Percentiles rank a stretch among this genome's conserved stretches.
Evolutionary conservation across 2,113 vertebrate genomes (phyloP).

Genomic region (Neomonachus schauinslandi): DNA sequence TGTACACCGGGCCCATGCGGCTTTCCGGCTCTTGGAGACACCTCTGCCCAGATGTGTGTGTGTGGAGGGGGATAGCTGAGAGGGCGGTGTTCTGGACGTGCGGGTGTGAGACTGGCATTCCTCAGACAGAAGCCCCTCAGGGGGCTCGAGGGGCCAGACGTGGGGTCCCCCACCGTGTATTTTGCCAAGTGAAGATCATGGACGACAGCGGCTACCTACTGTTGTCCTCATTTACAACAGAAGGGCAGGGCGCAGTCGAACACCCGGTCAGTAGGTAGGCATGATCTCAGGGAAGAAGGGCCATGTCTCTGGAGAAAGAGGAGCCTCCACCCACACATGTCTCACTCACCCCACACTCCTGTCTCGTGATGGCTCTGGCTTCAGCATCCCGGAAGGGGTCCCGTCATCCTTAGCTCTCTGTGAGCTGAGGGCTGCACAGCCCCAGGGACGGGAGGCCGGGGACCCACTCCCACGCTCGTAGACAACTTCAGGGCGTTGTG

Average conservation of each 20-base stretch:
- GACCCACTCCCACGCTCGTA: rapidly evolving
- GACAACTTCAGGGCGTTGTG: background rate
- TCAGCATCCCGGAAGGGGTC: too few relatives aligned
- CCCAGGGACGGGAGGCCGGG: background rate
- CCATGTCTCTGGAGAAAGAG: background rate
- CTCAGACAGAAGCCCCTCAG: background rate
- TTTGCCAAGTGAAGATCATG: background rate
- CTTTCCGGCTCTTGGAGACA: too few relatives aligned
- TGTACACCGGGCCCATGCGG: rapidly evolving
- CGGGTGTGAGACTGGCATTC: background rate
- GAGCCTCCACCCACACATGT: rapidly evolving
- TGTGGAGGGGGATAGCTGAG: rapidly evolving
- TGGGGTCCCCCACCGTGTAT: background rate
- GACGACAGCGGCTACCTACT: background rate
- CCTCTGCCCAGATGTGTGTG: background rate
- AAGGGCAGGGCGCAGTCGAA: background rate
- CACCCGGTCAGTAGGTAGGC: too few relatives aligned
- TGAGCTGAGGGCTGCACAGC: background rate
- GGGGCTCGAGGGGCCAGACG: background rate
- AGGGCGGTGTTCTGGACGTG: rapidly evolving
- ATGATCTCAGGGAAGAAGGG: background rate
- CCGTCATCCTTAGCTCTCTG: rapidly evolving
- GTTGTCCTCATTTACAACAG: background rate
- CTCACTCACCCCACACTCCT: too few relatives aligned
- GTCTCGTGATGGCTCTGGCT: rapidly evolving